Base-by-base conservation (phyloP, 2,113 vertebrate genomes). In the Thunnus thynnus region DNA sequence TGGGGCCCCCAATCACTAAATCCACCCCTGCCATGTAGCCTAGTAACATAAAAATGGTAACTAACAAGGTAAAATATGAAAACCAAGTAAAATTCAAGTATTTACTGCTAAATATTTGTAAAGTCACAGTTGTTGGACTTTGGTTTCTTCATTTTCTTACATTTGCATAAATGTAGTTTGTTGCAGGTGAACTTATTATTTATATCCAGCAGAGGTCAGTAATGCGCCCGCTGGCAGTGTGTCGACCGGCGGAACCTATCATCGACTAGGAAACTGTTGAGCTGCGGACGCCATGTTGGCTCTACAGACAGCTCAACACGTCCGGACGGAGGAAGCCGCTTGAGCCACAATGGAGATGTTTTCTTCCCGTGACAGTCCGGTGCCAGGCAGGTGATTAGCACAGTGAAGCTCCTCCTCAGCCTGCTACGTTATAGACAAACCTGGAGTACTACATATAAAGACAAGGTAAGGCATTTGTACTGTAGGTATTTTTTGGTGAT, bases 351-450 rank as follows among this genome's bases (percentile, higher is more conserved):
- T 92, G 91, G 88, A 50, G 82, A 54, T 41, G 75, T 83, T 84
- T 88, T 86, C 78, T 75, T 87, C 63, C 74, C 32, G 76, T 88
- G 84, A 88, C 83, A 51, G 74, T 85, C 55, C 18, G 67, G 78
- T 78, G 80, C 20, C 76, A 36, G 32, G 76, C 88, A 92, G 91
- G 91, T 93, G 91, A 93, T 91, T 89, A 89, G 64, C 72, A 50
- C 36, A 67, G 41, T 0, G 60, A 81, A 79, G 91, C 87, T 87
- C 81, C 84, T 76, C 83, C 85, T 75, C 48, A 56, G 44, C 11
- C 60, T 67, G 50, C 48, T 50, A 66, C 70, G 52, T 46, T 22
- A 61, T 3, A 74, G 18, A 88, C 47, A 64, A 80, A 71, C 52
- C 83, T 77, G 87, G 70, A 84, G 41, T 46, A 47, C 60, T 27